These are phyloP conservation scores for Sterna hirundo DNA, from an alignment of 2,113 vertebrate genomes.

Conservation along the genomic window DNA sequence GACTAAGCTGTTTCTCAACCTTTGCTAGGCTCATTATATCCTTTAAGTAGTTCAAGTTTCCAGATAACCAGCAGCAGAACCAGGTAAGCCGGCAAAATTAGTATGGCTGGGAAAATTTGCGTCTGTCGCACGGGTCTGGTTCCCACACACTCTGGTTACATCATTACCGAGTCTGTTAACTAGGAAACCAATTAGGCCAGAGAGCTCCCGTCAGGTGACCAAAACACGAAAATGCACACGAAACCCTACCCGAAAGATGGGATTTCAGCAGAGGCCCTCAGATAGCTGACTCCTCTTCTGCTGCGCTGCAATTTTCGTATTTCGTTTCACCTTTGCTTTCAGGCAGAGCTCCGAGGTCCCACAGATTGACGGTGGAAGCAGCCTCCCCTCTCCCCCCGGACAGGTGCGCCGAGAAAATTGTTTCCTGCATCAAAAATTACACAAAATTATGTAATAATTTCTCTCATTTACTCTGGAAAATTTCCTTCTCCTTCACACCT, in stretches of 20 bases:
- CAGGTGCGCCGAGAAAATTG: conserved; percentile 78
- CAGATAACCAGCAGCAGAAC: conserved; percentile 88
- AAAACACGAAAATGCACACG: conserved; percentile 87
- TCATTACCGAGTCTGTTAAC: conserved; percentile 92
- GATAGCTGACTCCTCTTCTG: conserved; percentile 91
- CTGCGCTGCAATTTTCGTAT: conserved; percentile 98
- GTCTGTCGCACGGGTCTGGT: conserved; percentile 92
- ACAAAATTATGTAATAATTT: conserved; percentile 67
- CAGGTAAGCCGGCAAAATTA: conserved; percentile 87
- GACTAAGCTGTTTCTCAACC: conserved; percentile 57
- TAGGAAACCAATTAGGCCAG: conserved; percentile 84
- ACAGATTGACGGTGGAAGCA: conserved; percentile 82
- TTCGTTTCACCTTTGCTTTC: conserved; percentile 98
- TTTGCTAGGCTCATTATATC: conserved; percentile 74
- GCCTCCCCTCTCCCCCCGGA: conserved; percentile 66
- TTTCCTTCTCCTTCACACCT: conserved; percentile 18
- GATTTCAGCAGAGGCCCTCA: conserved; percentile 90
- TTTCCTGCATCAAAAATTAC: conserved; percentile 74
- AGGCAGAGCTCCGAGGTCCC: conserved; percentile 88
- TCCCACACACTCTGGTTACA: conserved; percentile 99
- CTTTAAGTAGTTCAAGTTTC: conserved; percentile 87
- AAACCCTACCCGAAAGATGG: conserved; percentile 92
- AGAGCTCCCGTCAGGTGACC: conserved; percentile 87
- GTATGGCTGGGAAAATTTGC: conserved; percentile 91
- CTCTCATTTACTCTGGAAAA: conserved; percentile 16